Base-by-base conservation (phyloP, 1,140 invertebrate genomes). In the Temnothorax longispinosus region DNA sequence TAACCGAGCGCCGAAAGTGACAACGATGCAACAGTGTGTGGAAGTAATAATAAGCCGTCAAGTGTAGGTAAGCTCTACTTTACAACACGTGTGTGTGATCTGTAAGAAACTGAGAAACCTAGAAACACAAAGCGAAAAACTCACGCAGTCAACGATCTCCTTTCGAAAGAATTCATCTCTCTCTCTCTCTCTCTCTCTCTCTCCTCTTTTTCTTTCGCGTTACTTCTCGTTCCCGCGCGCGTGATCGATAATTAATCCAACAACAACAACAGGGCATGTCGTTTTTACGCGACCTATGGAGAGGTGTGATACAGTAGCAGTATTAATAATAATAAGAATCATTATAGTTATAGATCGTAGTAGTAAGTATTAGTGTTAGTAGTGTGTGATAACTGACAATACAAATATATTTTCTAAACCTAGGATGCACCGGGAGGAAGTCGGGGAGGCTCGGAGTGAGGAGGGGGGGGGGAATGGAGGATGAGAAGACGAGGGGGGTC, bases 311-410 rank as follows among this genome's bases (percentile, higher is more conserved):
- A 88, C 38, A 67, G 32, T 85, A 89, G 50, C 69, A 52, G 50
- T 58, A 77, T 56, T 90, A 72, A 86, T 77, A 72, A 72, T 76
- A 75, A 85, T 47, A 85, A 85, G 32, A 78, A 78, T 65, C 8
- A 78, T 78, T 65, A 85, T 50, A 77, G 35, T 85, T 60, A 74
- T 60, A 82, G 77, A 78, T 86, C 76, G 62, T 67, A 72, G 78
- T 76, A 81, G 77, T 84, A 84, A 90, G 81, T 89, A 86, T 77
- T 76, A 88, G 44, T 65, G 71, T 81, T 87, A 88, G 27, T 86
- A 82, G 84, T 60, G 56, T 50, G 52, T 81, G 38, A 38, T 81
- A 90, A 89, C 85, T 84, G 85, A 44, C 86, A 69, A 86, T 88
- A 88, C 78, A 81, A 86, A 67, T 90, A 88, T 21, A 72, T 52